Percentiles rank a stretch among this genome's conserved stretches.
phyloP scores from a whole-genome alignment of 2,113 vertebrate species.

The Aspidoscelis tigris region DNA sequence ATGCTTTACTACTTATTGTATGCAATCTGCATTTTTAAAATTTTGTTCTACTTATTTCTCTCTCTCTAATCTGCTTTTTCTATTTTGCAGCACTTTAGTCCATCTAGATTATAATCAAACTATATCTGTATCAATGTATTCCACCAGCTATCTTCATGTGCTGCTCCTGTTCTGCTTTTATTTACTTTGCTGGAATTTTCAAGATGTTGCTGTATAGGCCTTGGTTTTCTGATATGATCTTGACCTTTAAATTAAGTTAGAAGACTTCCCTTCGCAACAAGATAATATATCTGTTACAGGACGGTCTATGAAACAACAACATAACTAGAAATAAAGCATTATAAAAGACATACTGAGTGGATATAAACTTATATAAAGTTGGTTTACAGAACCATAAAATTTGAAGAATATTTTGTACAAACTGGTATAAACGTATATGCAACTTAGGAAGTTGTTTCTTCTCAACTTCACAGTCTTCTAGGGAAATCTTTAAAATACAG shows the following conservation, averaged over 20 bases:
- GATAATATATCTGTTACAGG: fast-evolving
- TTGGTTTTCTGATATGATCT: background rate
- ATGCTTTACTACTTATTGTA: background rate
- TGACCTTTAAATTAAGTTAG: background rate
- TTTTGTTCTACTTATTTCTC: fast-evolving
- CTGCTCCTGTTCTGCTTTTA: fast-evolving
- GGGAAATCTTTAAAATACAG: too few species aligned
- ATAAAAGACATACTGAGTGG: too few species aligned
- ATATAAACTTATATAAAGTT: too few species aligned
- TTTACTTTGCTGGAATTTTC: background rate
- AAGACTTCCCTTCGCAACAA: background rate
- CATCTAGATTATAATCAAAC: background rate
- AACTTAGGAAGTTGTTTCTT: too few species aligned
- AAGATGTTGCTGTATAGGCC: background rate
- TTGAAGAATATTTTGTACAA: background rate
- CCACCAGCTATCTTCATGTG: background rate
- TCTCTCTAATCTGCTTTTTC: background rate
- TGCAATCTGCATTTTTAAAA: background rate
- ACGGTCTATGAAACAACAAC: background rate
- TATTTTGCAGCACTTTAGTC: background rate
- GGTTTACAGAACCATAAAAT: background rate
- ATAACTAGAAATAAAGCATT: too few species aligned
- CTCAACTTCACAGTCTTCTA: too few species aligned
- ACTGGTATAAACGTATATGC: too few species aligned
- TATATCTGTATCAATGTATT: fast-evolving